Evolutionary conservation across 1,140 invertebrate genomes (phyloP), one percentile per base, ranked within the genome.

Genomic region (Halyomorpha halys): DNA sequence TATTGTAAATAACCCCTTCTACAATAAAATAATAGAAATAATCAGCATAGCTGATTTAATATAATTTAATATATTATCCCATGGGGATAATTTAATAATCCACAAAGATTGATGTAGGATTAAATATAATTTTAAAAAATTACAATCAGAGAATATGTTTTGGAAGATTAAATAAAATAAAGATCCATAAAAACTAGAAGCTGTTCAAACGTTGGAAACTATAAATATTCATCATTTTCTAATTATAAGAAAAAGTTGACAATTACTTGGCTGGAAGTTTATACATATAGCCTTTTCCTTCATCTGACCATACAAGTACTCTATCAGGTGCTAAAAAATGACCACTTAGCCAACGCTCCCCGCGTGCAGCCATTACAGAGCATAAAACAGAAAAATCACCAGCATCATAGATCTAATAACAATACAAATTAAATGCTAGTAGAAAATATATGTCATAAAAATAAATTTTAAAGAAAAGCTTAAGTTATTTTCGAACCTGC

Each of bases 311-410:
- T 0, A 95, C 82, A 61, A 97, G 83, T 0, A 97, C 90, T 45
- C 89, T 79, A 73, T 97, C 95, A 3, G 89, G 86, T 3, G 89
- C 82, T 15, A 97, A 77, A 73, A 98, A 98, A 74, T 97, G 91
- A 2, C 94, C 95, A 15, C 93, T 92, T 77, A 91, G 83, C 94
- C 94, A 97, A 9, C 91, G 81, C 76, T 96, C 93, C 0, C 90
- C 86, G 25, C 83, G 76, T 0, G 87, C 88, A 23, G 88, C 86
- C 67, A 84, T 82, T 44, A 94, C 88, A 0, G 90, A 93, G 74
- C 92, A 96, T 0, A 97, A 77, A 13, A 95, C 85, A 16, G 94
- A 94, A 74, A 97, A 97, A 77, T 98, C 96, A 59, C 93, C 83
- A 47, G 88, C 87, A 78, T 91, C 89, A 71, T 87, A 88, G 67